Conservation (phyloP, 2,113 vertebrate genomes). For the Caloenas nicobarica region DNA sequence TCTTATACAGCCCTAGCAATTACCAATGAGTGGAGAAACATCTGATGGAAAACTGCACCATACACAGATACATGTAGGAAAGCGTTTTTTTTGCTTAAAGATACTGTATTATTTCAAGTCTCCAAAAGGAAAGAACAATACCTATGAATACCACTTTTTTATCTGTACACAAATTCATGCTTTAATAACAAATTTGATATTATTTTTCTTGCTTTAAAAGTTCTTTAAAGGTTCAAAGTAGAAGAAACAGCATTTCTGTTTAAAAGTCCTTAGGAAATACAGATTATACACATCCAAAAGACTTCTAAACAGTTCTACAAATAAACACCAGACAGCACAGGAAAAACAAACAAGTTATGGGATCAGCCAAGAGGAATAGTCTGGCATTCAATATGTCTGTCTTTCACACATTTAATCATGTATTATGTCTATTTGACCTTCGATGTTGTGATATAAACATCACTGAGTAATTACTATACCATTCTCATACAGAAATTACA, state of each 20-base stretch:
- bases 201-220: neutral
- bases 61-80: neutral
- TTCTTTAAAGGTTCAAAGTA: neutral
- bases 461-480: neutral
- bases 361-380: neutral
- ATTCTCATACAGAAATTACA: neutral
- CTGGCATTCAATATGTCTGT: neutral
- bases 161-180: neutral
- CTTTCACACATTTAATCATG: neutral
- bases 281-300: neutral
- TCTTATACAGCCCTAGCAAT: neutral
- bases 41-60: neutral
- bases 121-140: neutral
- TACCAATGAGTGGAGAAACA: neutral
- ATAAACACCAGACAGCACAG: neutral
- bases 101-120: neutral
- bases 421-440: neutral
- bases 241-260: neutral
- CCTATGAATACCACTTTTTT: neutral
- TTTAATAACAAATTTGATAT: neutral
- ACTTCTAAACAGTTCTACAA: neutral
- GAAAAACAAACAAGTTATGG: neutral
- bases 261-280: neutral
- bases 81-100: neutral
- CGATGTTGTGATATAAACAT: neutral